These are phyloP conservation scores for Brachyopa scutellaris DNA, from an alignment of 2,888 invertebrate genomes.

Conservation along the genomic window DNA sequence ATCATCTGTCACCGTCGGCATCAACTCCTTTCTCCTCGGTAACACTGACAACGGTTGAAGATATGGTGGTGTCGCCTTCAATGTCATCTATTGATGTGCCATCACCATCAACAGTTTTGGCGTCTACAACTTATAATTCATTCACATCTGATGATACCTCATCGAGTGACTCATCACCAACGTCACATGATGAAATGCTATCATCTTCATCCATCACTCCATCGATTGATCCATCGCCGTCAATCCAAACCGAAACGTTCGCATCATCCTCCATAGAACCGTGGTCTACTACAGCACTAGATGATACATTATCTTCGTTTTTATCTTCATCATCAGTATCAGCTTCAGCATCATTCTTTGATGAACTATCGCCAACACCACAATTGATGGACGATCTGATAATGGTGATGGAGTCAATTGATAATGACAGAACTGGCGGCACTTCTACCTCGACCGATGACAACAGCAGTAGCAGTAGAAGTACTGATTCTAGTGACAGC, in stretches of 20 bases:
- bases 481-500: slow-evolving; percentile 42
- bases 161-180: slow-evolving; percentile 1
- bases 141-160: slow-evolving; percentile 12
- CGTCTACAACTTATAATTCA: slow-evolving; percentile 28
- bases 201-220: slow-evolving; percentile 15
- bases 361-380: slow-evolving; percentile 51
- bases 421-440: slow-evolving; percentile 55
- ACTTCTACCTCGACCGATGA: slow-evolving; percentile 63
- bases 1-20: slow-evolving; percentile 37
- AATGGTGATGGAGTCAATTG: slow-evolving; percentile 58
- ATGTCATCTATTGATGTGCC: slow-evolving; percentile 48
- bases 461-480: slow-evolving; percentile 55
- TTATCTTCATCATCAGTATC: slow-evolving; percentile 16
- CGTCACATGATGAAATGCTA: slow-evolving; percentile 30
- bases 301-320: slow-evolving; percentile 49
- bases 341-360: slow-evolving; percentile 44
- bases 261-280: slow-evolving; percentile 62
- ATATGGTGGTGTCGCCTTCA: slow-evolving; percentile 45
- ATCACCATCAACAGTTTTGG: slow-evolving; percentile 43
- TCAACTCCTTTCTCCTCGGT: slow-evolving; percentile 23
- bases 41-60: slow-evolving; percentile 22
- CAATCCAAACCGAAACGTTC: slow-evolving; percentile 48
- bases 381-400: slow-evolving; percentile 49
- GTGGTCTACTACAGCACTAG: slow-evolving; percentile 40
- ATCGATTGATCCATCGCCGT: slow-evolving; percentile 50